Conservation (phyloP, 2,797 vertebrate species). For the Centroberyx gerrardi region DNA sequence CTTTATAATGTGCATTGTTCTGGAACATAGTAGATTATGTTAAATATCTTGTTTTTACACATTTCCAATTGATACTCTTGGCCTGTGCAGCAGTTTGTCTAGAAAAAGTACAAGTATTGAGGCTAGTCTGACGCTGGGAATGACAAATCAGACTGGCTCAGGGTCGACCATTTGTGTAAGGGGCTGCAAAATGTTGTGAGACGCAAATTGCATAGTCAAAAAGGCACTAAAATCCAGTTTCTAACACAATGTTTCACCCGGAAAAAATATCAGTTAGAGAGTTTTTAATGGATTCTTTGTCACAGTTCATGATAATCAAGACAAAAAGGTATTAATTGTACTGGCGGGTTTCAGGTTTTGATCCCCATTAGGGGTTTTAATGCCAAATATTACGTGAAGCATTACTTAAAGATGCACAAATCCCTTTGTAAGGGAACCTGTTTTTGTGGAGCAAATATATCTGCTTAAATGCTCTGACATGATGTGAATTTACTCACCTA, state of each 20-base stretch:
- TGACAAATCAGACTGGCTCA: not conserved
- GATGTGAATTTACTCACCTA: slow-evolving; percentile 29
- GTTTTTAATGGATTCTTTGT: slow-evolving; percentile 12
- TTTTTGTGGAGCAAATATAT: slow-evolving; percentile 39
- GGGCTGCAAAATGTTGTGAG: not conserved
- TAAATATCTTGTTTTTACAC: too few species aligned
- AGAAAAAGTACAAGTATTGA: not conserved
- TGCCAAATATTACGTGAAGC: slow-evolving; percentile 44
- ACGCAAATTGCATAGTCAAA: slow-evolving; percentile 4
- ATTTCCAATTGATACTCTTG: too few species aligned
- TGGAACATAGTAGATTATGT: too few species aligned
- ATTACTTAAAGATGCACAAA: slow-evolving; percentile 42
- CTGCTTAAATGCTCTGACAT: slow-evolving; percentile 28
- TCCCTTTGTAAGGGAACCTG: slow-evolving; percentile 36
- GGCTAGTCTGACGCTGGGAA: not conserved
- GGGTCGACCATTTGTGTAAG: not conserved
- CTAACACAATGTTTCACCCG: not conserved
- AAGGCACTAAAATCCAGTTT: not conserved
- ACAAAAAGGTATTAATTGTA: slow-evolving; percentile 25
- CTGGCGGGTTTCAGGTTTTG: slow-evolving; percentile 22
- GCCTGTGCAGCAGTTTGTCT: too few species aligned
- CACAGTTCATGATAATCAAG: slow-evolving; percentile 18
- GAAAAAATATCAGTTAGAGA: not conserved
- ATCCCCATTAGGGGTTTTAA: slow-evolving; percentile 58
- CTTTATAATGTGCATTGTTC: too few species aligned